Evolutionary conservation across 2,888 invertebrate species (phyloP).

Genomic region (Ariolimax columbianus): DNA sequence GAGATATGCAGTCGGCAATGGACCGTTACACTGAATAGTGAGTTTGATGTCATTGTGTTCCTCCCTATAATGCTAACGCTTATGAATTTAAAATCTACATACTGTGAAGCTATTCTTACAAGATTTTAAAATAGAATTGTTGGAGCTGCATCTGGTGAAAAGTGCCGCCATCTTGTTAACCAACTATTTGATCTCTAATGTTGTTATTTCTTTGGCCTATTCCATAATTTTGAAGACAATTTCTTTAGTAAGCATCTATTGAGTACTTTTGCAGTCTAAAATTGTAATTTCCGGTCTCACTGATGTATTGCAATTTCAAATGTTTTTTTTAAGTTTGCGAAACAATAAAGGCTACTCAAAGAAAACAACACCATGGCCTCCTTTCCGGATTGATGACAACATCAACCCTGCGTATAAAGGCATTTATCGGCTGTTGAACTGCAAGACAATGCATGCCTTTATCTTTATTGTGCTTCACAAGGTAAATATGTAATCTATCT

Average conservation of each 20-base stretch:
- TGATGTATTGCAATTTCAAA: neutral
- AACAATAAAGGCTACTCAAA: constrained; percentile 82
- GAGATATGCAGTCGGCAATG: constrained; percentile 92
- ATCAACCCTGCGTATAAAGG: constrained; percentile 65
- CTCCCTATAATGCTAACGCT: neutral
- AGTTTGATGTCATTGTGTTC: constrained; percentile 77
- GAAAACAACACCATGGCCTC: constrained; percentile 86
- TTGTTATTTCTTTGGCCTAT: no score
- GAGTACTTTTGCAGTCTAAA: no score
- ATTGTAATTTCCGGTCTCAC: no score
- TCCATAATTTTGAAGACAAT: no score
- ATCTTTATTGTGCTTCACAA: constrained; percentile 82
- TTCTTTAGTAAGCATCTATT: no score
- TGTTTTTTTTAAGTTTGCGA: constrained; percentile 81
- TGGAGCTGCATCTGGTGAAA: neutral
- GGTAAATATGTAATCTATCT: constrained; percentile 55
- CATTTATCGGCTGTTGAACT: constrained; percentile 74
- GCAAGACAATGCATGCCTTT: constrained; percentile 83
- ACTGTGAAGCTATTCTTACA: neutral
- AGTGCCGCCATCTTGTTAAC: neutral
- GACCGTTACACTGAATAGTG: constrained; percentile 94
- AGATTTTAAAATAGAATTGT: neutral
- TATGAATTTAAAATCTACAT: neutral
- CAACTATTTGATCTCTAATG: neutral
- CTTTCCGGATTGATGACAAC: constrained; percentile 85